Evolutionary conservation across 2,888 invertebrate genomes (phyloP).

Genomic region (Apotomis betuletana): DNA sequence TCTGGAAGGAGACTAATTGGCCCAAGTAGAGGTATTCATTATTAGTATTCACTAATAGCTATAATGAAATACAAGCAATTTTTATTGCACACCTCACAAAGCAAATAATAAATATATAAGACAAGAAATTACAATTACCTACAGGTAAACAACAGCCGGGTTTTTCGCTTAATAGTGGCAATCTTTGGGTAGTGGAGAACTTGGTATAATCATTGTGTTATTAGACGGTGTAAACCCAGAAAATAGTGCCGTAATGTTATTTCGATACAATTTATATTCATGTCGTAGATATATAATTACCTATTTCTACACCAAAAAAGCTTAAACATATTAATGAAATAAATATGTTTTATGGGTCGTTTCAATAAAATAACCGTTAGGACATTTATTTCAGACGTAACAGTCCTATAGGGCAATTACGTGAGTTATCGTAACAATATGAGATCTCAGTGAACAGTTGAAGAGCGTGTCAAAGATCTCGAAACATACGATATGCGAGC

Average conservation of each 20-base stretch:
- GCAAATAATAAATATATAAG: no score
- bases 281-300: background rate
- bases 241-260: background rate
- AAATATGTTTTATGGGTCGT: background rate
- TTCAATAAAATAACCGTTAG: background rate
- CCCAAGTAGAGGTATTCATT: no score
- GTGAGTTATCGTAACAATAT: conserved; percentile 34
- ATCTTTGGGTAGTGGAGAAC: no score
- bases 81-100: no score
- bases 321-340: background rate
- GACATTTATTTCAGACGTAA: conserved; percentile 3
- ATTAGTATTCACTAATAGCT: no score
- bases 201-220: no score
- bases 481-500: conserved; percentile 58
- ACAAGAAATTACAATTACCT: no score
- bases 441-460: conserved; percentile 49
- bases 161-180: no score
- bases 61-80: no score
- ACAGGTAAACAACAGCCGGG: no score
- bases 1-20: no score
- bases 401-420: conserved; percentile 11
- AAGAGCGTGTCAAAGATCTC: conserved; percentile 60
- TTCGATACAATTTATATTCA: background rate
- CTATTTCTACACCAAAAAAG: background rate
- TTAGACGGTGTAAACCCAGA: no score